phyloP scores from a whole-genome alignment of 1,140 invertebrate genomes.

The Orchesella cincta region DNA sequence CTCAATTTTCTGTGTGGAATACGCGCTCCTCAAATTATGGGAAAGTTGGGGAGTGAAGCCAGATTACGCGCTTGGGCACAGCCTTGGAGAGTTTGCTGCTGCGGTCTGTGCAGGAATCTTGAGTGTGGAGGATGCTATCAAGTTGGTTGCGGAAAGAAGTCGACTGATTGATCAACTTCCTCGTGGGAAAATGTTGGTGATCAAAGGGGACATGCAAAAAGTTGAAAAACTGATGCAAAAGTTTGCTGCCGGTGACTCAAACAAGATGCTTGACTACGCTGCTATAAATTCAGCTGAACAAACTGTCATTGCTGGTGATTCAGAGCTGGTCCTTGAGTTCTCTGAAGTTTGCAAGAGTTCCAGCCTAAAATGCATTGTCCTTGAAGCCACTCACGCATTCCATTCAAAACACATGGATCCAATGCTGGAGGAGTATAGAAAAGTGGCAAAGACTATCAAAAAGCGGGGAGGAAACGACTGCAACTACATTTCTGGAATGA shows the following conservation, averaged over 20 bases:
- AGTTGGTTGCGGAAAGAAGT: constrained; percentile 30
- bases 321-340: not conserved
- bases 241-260: not conserved
- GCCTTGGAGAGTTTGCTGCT: constrained; percentile 27
- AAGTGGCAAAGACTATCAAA: not conserved
- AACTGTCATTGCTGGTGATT: not conserved
- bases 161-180: constrained; percentile 34
- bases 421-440: constrained; percentile 12
- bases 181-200: constrained; percentile 37
- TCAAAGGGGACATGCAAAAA: not conserved
- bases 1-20: constrained; percentile 41
- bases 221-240: not conserved
- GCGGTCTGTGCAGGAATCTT: constrained; percentile 39
- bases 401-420: constrained; percentile 13
- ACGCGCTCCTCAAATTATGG: constrained; percentile 38
- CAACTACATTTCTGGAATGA: not conserved
- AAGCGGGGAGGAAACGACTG: not conserved
- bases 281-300: constrained; percentile 7
- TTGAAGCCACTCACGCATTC: not conserved
- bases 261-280: not conserved
- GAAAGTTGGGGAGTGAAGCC: constrained; percentile 39
- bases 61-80: constrained; percentile 10
- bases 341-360: not conserved
- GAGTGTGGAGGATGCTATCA: constrained; percentile 35
- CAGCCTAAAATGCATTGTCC: not conserved